Evolutionary conservation across 2,888 invertebrate genomes (phyloP).

Genomic region (Xanthia togata): DNA sequence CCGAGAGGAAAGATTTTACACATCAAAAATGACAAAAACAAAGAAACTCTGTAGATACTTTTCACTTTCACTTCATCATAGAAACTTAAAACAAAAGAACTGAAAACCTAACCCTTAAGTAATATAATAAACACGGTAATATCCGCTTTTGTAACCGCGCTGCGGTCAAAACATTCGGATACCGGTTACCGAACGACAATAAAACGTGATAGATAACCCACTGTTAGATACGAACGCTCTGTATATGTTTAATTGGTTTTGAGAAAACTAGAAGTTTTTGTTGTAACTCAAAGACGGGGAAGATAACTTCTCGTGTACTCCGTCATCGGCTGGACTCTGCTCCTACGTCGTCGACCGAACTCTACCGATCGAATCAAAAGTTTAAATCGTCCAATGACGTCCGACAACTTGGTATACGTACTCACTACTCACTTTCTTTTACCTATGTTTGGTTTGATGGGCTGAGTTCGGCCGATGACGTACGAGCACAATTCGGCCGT

Average conservation of each 20-base stretch:
- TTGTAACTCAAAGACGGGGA: not conserved
- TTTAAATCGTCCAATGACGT: not conserved
- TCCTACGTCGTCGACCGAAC: not conserved
- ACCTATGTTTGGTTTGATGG: not conserved
- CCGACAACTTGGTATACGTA: not conserved
- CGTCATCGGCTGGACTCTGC: not conserved
- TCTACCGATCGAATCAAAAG: not conserved
- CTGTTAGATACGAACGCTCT: slow-evolving; percentile 49
- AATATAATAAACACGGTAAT: slow-evolving; percentile 64
- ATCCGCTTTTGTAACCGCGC: slow-evolving; percentile 63
- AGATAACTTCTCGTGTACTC: not conserved
- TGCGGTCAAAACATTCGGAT: slow-evolving; percentile 64
- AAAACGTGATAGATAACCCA: slow-evolving; percentile 65
- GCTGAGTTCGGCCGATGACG: not conserved
- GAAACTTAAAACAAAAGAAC: slow-evolving; percentile 13
- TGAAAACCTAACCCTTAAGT: slow-evolving; percentile 56
- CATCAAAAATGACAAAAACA: not conserved
- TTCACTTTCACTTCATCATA: not conserved
- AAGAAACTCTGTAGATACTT: not conserved
- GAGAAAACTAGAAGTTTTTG: slow-evolving; percentile 1
- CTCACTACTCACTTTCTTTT: not conserved
- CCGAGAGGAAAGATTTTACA: too few species aligned
- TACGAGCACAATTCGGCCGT: not conserved
- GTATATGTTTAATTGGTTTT: slow-evolving; percentile 48
- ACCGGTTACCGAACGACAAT: slow-evolving; percentile 65